Conservation (phyloP, 2,888 invertebrate species). For the Lasioglossum marginatum region DNA sequence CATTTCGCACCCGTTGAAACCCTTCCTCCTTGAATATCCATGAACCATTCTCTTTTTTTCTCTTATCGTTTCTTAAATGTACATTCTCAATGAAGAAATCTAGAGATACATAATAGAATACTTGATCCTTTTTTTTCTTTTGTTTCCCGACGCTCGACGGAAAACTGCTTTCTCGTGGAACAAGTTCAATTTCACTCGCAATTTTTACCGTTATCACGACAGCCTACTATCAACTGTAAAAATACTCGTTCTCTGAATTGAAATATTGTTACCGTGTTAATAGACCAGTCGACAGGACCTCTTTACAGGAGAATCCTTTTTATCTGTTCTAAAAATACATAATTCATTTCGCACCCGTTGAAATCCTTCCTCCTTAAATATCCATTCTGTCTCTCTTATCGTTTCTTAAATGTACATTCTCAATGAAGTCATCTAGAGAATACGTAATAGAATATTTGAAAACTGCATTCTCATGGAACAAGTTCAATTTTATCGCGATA, state of each 20-base stretch:
- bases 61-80: neutral
- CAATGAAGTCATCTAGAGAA: neutral
- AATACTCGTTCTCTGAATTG: constrained; percentile 38
- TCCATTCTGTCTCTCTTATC: neutral
- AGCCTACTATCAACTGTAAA: constrained; percentile 30
- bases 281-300: too few relatives aligned
- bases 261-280: constrained; percentile 20
- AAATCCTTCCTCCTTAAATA: neutral
- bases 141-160: neutral
- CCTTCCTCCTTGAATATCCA: neutral
- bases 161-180: neutral
- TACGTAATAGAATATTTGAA: too few relatives aligned
- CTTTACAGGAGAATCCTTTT: neutral
- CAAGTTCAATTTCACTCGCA: too few relatives aligned
- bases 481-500: neutral
- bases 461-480: neutral
- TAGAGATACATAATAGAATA: neutral
- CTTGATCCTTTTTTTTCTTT: neutral
- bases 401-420: neutral
- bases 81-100: neutral
- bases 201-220: constrained; percentile 12
- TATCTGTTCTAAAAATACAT: constrained; percentile 8
- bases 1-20: neutral
- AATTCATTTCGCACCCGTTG: neutral
- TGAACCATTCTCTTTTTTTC: neutral